Conservation (phyloP, 2,888 invertebrate species). For the Malthinus seriepunctatus region DNA sequence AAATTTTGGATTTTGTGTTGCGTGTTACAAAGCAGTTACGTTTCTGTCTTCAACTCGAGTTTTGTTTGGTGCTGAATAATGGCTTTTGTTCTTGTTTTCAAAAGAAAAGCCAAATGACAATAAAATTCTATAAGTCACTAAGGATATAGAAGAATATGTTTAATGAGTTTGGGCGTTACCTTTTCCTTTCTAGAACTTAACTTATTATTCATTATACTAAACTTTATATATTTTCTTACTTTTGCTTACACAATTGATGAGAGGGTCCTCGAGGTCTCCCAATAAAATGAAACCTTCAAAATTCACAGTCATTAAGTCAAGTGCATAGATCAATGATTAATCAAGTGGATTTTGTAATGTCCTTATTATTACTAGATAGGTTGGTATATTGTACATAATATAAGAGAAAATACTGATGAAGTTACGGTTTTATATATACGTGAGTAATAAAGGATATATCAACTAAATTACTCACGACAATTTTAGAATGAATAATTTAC, state of each 20-base stretch:
- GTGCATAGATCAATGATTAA: slow-evolving; percentile 19
- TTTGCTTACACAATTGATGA: slow-evolving; percentile 8
- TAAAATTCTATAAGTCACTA: slow-evolving; percentile 35
- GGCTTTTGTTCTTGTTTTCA: slow-evolving; percentile 34
- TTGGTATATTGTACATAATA: neutral
- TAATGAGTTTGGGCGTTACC: slow-evolving; percentile 25
- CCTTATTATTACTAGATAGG: too few species aligned
- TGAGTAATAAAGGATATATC: slow-evolving; percentile 16
- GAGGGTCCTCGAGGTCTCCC: slow-evolving; percentile 4
- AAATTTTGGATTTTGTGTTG: slow-evolving; percentile 26
- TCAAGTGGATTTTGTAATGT: too few species aligned
- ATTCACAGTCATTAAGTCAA: too few species aligned
- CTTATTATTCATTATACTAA: slow-evolving; percentile 21
- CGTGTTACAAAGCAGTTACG: slow-evolving; percentile 36
- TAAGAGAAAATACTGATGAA: slow-evolving; percentile 19
- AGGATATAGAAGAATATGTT: slow-evolving; percentile 32
- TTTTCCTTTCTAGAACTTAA: slow-evolving; percentile 13
- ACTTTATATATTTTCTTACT: slow-evolving; percentile 12
- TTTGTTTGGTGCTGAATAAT: slow-evolving; percentile 36
- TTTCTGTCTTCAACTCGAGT: slow-evolving; percentile 30
- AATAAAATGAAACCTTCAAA: too few species aligned
- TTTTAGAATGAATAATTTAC: slow-evolving; percentile 16
- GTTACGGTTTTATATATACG: slow-evolving; percentile 18
- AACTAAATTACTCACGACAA: slow-evolving; percentile 17
- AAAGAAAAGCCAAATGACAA: slow-evolving; percentile 35